These are phyloP conservation scores for Linurgus olivaceus DNA, from an alignment of 2,797 vertebrate genomes.

Conservation along the genomic window DNA sequence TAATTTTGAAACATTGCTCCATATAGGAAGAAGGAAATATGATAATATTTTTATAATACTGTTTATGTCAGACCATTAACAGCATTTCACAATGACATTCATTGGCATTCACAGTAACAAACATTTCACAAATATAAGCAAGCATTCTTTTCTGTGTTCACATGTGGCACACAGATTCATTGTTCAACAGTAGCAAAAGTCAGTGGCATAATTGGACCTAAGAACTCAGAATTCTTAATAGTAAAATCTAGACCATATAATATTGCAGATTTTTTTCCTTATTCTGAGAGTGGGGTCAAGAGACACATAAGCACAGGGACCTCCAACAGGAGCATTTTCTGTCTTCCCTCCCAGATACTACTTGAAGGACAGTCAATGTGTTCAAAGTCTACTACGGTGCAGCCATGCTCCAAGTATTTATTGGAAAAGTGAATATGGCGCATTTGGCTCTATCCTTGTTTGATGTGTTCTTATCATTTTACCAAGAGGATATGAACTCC, in stretches of 20 bases:
- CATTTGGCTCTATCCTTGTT: accelerated
- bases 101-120: background rate
- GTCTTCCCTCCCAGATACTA: background rate
- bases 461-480: background rate
- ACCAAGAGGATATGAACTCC: background rate
- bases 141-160: background rate
- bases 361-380: background rate
- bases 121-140: background rate
- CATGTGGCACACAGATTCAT: background rate
- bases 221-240: background rate
- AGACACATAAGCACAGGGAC: background rate
- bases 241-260: background rate
- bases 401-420: background rate
- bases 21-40: background rate
- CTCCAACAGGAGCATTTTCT: background rate
- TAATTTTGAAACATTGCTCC: background rate
- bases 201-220: background rate
- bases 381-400: background rate
- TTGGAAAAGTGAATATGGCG: background rate
- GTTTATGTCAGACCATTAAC: background rate
- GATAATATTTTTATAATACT: background rate
- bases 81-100: background rate
- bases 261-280: background rate
- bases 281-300: background rate
- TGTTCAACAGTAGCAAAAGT: background rate